phyloP scores from a whole-genome alignment of 1,140 invertebrate genomes.

The Calycopis cecrops region DNA sequence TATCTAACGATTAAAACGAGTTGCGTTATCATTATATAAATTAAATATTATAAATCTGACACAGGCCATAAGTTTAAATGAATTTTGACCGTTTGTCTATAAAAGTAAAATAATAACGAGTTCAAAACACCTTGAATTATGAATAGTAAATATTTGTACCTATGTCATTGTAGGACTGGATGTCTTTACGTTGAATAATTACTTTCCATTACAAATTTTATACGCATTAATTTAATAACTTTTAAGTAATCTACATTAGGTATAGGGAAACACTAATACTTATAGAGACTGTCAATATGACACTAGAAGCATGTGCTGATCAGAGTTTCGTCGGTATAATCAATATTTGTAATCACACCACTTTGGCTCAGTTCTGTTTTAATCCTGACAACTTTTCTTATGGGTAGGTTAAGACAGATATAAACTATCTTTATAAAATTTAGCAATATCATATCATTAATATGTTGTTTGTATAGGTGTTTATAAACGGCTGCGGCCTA shows the following conservation, averaged over 20 bases:
- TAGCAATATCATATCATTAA: no score
- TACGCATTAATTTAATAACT: conserved; percentile 11
- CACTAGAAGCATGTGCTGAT: not conserved
- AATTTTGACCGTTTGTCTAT: not conserved
- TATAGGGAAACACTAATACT: no score
- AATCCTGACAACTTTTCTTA: no score
- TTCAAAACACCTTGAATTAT: conserved; percentile 62
- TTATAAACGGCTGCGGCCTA: no score
- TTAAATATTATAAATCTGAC: conserved; percentile 42
- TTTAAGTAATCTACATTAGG: not conserved
- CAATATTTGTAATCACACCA: no score
- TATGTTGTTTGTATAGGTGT: no score
- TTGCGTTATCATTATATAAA: conserved; percentile 48
- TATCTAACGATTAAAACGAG: conserved; percentile 59
- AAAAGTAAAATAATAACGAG: conserved; percentile 60
- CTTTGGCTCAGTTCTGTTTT: no score
- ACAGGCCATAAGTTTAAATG: conserved; percentile 10
- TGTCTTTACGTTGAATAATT: conserved; percentile 58
- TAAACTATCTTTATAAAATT: no score
- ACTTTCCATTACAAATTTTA: conserved; percentile 40
- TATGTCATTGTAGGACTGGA: conserved; percentile 38
- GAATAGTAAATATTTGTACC: conserved; percentile 51
- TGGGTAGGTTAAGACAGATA: no score
- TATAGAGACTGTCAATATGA: not conserved
- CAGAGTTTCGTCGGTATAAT: no score